Conservation (phyloP, 2,888 invertebrate genomes). For the Rhimphoctona megacephalus region DNA sequence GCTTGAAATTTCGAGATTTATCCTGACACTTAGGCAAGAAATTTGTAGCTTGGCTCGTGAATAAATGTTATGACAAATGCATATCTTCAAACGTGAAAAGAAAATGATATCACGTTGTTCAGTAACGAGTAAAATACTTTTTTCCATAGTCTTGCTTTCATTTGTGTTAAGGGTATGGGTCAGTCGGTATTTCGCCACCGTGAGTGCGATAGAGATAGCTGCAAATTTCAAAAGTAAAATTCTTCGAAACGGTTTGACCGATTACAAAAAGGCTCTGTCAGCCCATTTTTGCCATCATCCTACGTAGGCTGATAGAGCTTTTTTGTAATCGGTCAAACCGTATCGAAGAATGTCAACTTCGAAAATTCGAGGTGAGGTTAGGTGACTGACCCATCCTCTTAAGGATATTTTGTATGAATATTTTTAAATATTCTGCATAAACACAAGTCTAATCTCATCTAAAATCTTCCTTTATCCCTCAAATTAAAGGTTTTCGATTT, state of each 20-base stretch:
- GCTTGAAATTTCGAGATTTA: not conserved
- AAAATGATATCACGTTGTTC: not conserved
- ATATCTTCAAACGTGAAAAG: conserved; percentile 17
- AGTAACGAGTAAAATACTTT: not conserved
- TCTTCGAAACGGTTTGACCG: too few relatives aligned
- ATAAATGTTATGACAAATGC: conserved; percentile 53
- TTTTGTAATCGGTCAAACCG: too few relatives aligned
- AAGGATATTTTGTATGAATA: not conserved
- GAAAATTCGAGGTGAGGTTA: too few relatives aligned
- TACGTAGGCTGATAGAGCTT: too few relatives aligned
- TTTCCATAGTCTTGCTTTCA: not conserved
- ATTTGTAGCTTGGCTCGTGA: conserved; percentile 33
- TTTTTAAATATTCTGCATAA: not conserved
- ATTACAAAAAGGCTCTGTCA: too few relatives aligned
- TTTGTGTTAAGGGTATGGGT: not conserved
- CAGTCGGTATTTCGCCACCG: too few relatives aligned
- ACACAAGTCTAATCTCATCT: conserved; percentile 6
- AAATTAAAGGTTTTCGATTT: not conserved
- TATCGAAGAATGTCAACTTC: too few relatives aligned
- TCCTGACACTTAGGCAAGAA: not conserved
- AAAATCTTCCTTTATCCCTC: not conserved
- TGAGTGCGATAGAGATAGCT: too few relatives aligned
- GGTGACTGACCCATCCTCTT: too few relatives aligned
- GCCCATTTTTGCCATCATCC: too few relatives aligned
- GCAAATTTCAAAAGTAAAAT: too few relatives aligned